Conservation (phyloP, 2,113 vertebrate species). For the Solea solea region DNA sequence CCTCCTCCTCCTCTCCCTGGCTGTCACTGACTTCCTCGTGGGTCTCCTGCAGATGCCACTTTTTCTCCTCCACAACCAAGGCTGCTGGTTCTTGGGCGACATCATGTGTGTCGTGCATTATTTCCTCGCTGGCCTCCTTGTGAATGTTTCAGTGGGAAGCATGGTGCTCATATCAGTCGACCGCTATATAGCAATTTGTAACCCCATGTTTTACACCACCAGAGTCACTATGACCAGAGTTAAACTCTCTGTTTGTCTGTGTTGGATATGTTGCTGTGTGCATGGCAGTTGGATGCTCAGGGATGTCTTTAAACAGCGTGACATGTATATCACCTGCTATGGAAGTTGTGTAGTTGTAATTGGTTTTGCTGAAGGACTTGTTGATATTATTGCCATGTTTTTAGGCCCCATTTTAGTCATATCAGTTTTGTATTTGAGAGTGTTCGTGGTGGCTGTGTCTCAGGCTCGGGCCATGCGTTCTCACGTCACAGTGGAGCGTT, state of each 20-base stretch:
- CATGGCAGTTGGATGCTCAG: neutral
- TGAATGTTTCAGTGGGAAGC: too few relatives aligned
- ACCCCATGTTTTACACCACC: slow-evolving; percentile 18
- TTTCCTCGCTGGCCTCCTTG: too few relatives aligned
- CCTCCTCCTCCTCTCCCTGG: slow-evolving; percentile 20
- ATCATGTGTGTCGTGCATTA: too few relatives aligned
- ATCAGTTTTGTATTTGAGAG: slow-evolving; percentile 3
- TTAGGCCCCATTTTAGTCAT: neutral
- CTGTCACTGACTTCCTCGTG: neutral
- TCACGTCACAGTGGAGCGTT: neutral
- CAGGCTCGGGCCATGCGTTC: slow-evolving; percentile 29
- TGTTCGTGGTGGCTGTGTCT: slow-evolving; percentile 27
- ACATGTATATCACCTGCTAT: neutral
- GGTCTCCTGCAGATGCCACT: too few relatives aligned
- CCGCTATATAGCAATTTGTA: slow-evolving; percentile 20
- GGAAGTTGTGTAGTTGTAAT: neutral
- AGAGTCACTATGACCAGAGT: slow-evolving; percentile 34
- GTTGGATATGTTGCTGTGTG: slow-evolving; percentile 6
- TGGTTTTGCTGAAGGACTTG: neutral
- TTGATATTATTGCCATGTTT: neutral
- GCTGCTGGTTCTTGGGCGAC: too few relatives aligned
- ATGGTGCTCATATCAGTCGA: neutral
- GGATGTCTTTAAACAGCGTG: neutral
- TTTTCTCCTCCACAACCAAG: too few relatives aligned
- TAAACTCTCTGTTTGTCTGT: slow-evolving; percentile 3